Conservation (phyloP, 2,113 vertebrate species). For the Tichodroma muraria region DNA sequence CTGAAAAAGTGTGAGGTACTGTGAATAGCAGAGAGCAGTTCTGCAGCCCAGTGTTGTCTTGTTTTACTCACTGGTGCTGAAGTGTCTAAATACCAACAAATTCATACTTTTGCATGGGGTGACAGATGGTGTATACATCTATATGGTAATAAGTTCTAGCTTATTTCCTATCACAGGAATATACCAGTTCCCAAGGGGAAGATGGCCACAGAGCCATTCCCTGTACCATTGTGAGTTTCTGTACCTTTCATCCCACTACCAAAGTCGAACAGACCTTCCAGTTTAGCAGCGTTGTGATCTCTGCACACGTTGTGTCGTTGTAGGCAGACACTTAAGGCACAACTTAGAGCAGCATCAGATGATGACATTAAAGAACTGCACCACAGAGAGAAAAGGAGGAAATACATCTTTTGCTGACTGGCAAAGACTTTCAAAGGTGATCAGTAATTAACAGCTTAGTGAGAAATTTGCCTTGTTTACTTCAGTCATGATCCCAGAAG, state of each 20-base stretch:
- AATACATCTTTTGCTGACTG: background rate
- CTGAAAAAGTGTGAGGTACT: background rate
- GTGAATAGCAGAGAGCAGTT: background rate
- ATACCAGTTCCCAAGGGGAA: background rate
- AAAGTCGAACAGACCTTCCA: accelerated
- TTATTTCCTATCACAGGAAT: background rate
- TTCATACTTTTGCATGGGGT: background rate
- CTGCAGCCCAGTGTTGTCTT: background rate
- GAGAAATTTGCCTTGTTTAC: background rate
- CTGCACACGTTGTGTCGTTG: accelerated
- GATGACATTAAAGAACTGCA: background rate
- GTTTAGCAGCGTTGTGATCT: background rate
- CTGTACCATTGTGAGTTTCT: background rate
- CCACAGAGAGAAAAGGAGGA: background rate
- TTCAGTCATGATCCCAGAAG: background rate
- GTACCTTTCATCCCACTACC: background rate
- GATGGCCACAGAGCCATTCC: background rate
- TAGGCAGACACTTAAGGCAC: background rate
- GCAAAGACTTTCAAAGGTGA: background rate
- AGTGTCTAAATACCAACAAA: background rate
- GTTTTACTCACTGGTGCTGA: background rate
- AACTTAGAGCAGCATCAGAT: background rate
- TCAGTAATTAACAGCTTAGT: background rate
- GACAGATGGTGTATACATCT: background rate
- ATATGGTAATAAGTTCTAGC: background rate